Evolutionary conservation across 2,888 invertebrate genomes (phyloP).

Genomic region (Lithophane semibrunnea): DNA sequence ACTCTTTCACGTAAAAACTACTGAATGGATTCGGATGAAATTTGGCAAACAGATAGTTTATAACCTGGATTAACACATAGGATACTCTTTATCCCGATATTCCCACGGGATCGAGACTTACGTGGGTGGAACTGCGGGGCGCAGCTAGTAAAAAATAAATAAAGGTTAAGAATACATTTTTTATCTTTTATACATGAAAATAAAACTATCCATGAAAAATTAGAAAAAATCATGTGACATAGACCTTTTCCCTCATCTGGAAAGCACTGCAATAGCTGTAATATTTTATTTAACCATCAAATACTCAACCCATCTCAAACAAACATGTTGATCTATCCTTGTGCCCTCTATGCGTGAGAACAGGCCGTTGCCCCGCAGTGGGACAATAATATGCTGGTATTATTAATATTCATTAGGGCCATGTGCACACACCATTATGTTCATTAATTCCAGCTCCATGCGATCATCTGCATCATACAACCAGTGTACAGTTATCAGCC

Average conservation of each 20-base stretch:
- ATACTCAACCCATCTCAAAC: not conserved
- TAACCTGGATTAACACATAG: too few relatives aligned
- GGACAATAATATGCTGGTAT: too few relatives aligned
- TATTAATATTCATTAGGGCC: too few relatives aligned
- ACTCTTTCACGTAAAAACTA: too few relatives aligned
- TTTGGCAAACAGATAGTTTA: too few relatives aligned
- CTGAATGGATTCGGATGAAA: too few relatives aligned
- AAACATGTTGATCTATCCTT: not conserved
- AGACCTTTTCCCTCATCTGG: not conserved
- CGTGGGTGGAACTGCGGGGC: too few relatives aligned
- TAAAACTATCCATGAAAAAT: not conserved
- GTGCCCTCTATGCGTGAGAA: not conserved
- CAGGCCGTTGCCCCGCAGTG: not conserved
- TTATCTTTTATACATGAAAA: not conserved
- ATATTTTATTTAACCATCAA: not conserved
- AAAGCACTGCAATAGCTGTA: not conserved
- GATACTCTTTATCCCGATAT: too few relatives aligned
- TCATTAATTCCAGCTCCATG: conserved; percentile 27
- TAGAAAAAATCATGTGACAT: not conserved
- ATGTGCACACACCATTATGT: conserved; percentile 3
- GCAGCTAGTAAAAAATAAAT: not conserved
- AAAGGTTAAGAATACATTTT: not conserved
- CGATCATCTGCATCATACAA: not conserved
- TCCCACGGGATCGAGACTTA: too few relatives aligned
- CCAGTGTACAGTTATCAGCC: conserved; percentile 33